Base-by-base conservation (phyloP, 1,140 invertebrate genomes). In the Rhysida immarginata region DNA sequence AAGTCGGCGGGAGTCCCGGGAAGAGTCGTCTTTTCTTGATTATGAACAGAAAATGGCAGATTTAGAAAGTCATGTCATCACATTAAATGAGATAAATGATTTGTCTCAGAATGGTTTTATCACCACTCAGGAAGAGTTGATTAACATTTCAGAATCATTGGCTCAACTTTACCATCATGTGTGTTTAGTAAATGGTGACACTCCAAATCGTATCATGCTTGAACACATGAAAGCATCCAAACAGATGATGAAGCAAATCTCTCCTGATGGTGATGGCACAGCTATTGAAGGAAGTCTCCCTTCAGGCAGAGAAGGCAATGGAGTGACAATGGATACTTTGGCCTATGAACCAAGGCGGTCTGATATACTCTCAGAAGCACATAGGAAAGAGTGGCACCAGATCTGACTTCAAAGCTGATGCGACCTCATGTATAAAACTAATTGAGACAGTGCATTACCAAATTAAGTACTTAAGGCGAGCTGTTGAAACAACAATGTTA, bases 121-220 rank as follows among this genome's bases (percentile, higher is more conserved):
- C 62, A 77, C 78, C 27, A 87, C 88, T 14, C 87, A 92, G 67
- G 74, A 76, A 53, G 70, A 71, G 56, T 62, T 78, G 59, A 78
- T 85, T 48, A 81, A 79, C 42, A 81, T 96, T 14, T 88, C 87
- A 3, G 92, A 96, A 68, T 87, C 94, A 67, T 70, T 99, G 60
- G 89, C 91, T 27, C 85, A 93, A 66, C 71, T 98, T 18, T 94
- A 94, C 73, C 87, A 95, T 74, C 87, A 95, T 69, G 87, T 95
- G 42, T 93, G 89, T 66, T 85, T 90, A 16, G 86, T 94, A 20
- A 96, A 94, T 70, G 89, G 90, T 23, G 85, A 77, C 62, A 74
- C 90, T 18, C 77, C 77, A 16, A 85, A 82, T 58, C 72, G 91
- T 23, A 82, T 96, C 21, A 80, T 95, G 64, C 74, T 96, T 27